phyloP scores from a whole-genome alignment of 1,140 invertebrate species.

The Magallana gigas region DNA sequence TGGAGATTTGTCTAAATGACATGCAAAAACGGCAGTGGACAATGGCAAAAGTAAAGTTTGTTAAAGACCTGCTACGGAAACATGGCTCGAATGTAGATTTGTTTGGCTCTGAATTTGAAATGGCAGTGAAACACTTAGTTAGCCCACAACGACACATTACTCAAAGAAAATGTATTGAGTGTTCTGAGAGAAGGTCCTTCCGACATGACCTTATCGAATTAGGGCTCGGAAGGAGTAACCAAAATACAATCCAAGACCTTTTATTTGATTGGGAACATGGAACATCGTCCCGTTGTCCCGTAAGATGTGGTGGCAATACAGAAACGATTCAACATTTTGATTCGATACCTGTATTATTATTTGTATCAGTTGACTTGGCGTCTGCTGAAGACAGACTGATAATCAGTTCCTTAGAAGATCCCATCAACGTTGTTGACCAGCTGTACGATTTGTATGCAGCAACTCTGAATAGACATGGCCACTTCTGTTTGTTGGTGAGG shows the following conservation, averaged over 20 bases:
- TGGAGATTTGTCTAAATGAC: slow-evolving; percentile 9
- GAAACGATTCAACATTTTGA: neutral
- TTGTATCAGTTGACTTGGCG: neutral
- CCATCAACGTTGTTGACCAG: neutral
- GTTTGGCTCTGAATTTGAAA: slow-evolving; percentile 20
- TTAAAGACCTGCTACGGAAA: neutral
- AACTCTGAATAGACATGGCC: slow-evolving; percentile 14
- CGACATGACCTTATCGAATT: neutral
- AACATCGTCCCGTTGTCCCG: neutral
- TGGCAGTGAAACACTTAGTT: neutral
- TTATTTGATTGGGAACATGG: neutral
- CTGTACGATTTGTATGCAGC: slow-evolving; percentile 11
- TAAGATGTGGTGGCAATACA: neutral
- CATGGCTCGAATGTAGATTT: neutral
- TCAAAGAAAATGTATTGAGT: neutral
- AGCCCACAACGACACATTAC: neutral
- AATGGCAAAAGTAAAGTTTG: neutral
- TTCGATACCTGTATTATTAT: neutral
- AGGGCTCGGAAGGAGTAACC: neutral
- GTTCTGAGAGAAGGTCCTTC: neutral
- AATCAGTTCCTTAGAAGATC: neutral
- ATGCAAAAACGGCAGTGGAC: neutral
- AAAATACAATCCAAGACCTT: neutral
- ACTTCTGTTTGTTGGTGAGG: neutral
- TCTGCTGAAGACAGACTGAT: neutral